Base-by-base conservation (phyloP, 2,797 vertebrate genomes). In the Sebastes matsubarae region DNA sequence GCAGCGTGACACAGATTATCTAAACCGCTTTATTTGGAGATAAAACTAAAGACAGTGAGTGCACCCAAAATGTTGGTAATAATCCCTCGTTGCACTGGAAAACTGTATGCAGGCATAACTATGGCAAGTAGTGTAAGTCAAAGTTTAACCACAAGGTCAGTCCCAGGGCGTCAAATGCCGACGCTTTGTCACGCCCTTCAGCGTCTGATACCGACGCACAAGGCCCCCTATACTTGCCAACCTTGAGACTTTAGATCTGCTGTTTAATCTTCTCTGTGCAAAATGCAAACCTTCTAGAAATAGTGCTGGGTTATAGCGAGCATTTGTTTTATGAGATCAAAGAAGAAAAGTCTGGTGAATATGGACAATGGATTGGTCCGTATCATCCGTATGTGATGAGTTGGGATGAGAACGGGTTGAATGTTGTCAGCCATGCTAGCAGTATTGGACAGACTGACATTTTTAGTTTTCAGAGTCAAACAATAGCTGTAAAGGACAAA, bases 311-410 rank as follows among this genome's bases (percentile, higher is more conserved):
- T 60, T 57, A 24, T 7, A 22, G 42, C 59, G 16, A 68, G 13
- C 46, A 13, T 81, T 81, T 57, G n/a, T 4, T 80, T 78, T 25
- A 30, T 82, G 50, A 67, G 75, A 81, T 88, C 79, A 89, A 86
- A 85, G 65, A 68, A 4, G 42, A 79, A 68, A 66, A 65, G n/a
- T 77, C 71, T 42, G 38, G 61, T 68, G 80, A 87, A 83, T 80
- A 24, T 3, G 18, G 82, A 90, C 92, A 92, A 88, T 87, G 80
- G 88, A 86, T 87, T 85, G 63, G 87, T 91, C 84, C 13, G 2
- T 42, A 42, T 42, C 38, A 42, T 46, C 42, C 42, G 42, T 46
- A 46, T 46, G 42, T 46, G 42, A 46, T 46, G 42, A 46, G 42
- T 46, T 46, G 42, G 42, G 42, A 46, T 46, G 14, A 46, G 42